Conservation (phyloP, 2,888 invertebrate genomes). For the Aricia artaxerxes region DNA sequence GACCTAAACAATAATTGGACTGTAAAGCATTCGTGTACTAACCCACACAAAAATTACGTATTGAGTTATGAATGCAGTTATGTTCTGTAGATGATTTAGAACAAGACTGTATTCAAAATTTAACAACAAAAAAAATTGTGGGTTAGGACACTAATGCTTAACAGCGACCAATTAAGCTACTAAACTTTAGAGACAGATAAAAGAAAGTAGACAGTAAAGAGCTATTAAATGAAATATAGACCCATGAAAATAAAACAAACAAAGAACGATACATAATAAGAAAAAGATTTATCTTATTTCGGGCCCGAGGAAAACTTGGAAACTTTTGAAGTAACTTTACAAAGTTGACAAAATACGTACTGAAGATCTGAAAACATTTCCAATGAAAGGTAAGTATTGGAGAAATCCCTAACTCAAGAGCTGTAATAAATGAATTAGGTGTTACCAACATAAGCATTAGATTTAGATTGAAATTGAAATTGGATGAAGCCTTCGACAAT, state of each 20-base stretch:
- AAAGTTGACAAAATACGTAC: not conserved
- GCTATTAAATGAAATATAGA: not conserved
- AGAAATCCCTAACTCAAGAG: not conserved
- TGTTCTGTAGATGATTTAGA: no score
- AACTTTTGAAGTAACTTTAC: not conserved
- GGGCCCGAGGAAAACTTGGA: not conserved
- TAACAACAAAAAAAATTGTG: no score
- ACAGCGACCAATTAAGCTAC: not conserved
- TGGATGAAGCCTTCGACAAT: not conserved
- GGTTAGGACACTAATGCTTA: no score
- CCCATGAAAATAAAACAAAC: not conserved
- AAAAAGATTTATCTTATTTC: constrained; percentile 3
- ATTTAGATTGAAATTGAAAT: not conserved
- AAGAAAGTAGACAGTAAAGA: not conserved
- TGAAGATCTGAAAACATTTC: not conserved
- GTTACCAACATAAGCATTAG: not conserved
- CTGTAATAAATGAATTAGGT: not conserved
- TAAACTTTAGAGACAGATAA: not conserved
- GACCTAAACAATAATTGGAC: not conserved
- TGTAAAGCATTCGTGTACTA: no score
- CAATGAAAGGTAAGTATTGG: not conserved
- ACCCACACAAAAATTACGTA: no score
- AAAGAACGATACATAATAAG: not conserved
- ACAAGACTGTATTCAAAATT: no score
- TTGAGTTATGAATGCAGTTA: no score